Evolutionary conservation across 2,888 invertebrate genomes (phyloP).

Genomic region (Mimumesa dahlbomi): DNA sequence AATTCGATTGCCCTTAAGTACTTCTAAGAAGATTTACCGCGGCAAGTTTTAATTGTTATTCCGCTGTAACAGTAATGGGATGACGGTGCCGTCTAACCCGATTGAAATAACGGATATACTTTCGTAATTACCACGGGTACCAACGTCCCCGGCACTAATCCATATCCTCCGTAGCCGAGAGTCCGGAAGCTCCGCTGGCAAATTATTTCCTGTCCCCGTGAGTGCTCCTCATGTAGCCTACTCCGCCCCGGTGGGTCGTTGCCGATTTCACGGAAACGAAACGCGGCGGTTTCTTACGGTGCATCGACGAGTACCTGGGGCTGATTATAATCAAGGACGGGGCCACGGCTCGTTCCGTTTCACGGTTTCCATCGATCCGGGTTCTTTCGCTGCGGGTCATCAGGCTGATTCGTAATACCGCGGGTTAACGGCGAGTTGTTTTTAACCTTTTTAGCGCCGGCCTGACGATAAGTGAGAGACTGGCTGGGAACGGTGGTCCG

Average conservation of each 20-base stretch:
- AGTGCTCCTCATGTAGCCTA: background rate
- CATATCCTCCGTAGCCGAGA: constrained; percentile 22
- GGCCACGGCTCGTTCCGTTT: no score
- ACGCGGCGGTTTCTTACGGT: background rate
- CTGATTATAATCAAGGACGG: background rate
- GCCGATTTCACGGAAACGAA: background rate
- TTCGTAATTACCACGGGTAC: constrained; percentile 33
- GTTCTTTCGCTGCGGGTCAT: no score
- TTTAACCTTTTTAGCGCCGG: no score
- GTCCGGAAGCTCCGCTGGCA: constrained; percentile 24
- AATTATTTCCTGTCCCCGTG: constrained; percentile 50
- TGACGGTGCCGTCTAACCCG: constrained; percentile 16
- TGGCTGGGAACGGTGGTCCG: no score
- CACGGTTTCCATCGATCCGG: no score
- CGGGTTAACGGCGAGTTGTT: no score
- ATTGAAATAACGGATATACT: constrained; percentile 46
- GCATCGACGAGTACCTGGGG: background rate
- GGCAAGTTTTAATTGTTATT: constrained; percentile 39
- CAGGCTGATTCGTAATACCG: no score
- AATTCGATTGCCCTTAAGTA: constrained; percentile 9
- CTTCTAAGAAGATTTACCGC: constrained; percentile 22
- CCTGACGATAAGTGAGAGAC: no score
- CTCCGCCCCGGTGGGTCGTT: background rate
- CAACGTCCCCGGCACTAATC: constrained; percentile 24
- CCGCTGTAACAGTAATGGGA: constrained; percentile 18